Percentiles rank a stretch among this genome's conserved stretches.
phyloP scores from a whole-genome alignment of 1,140 invertebrate species.

The Cheumatopsyche charites region DNA sequence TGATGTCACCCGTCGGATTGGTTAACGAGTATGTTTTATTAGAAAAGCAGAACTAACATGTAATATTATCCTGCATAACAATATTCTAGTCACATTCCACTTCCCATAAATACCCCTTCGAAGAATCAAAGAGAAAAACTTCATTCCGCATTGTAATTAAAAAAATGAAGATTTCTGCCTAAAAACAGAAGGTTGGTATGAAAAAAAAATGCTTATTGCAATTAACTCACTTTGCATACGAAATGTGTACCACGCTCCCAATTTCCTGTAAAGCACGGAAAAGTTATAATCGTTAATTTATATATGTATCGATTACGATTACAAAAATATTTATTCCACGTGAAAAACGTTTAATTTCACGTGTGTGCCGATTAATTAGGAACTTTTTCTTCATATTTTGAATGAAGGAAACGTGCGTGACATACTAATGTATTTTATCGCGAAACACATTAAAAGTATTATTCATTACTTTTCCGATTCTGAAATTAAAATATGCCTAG shows the following conservation, averaged over 20 bases:
- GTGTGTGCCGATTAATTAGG: too few relatives aligned
- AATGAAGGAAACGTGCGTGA: conserved; percentile 22
- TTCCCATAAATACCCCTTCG: conserved; percentile 3
- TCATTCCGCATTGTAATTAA: background rate
- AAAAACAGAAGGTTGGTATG: conserved; percentile 5
- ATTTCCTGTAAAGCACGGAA: too few relatives aligned
- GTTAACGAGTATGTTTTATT: conserved; percentile 28
- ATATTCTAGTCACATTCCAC: conserved; percentile 39
- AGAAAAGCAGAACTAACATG: conserved; percentile 41
- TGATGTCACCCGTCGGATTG: conserved; percentile 34
- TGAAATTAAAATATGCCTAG: background rate
- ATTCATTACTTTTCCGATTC: background rate
- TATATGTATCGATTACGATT: too few relatives aligned
- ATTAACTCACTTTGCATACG: too few relatives aligned
- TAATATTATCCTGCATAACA: conserved; percentile 29
- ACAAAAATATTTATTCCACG: too few relatives aligned
- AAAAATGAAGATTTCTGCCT: background rate
- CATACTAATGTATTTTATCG: conserved; percentile 15
- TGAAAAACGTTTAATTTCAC: too few relatives aligned
- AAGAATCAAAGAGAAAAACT: conserved; percentile 17
- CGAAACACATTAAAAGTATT: conserved; percentile 12
- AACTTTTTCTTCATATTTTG: background rate
- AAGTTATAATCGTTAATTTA: too few relatives aligned
- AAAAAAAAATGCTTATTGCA: background rate
- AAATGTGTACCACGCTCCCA: too few relatives aligned